Base-by-base conservation (phyloP, 2,113 vertebrate species). In the Phrynosoma platyrhinos region DNA sequence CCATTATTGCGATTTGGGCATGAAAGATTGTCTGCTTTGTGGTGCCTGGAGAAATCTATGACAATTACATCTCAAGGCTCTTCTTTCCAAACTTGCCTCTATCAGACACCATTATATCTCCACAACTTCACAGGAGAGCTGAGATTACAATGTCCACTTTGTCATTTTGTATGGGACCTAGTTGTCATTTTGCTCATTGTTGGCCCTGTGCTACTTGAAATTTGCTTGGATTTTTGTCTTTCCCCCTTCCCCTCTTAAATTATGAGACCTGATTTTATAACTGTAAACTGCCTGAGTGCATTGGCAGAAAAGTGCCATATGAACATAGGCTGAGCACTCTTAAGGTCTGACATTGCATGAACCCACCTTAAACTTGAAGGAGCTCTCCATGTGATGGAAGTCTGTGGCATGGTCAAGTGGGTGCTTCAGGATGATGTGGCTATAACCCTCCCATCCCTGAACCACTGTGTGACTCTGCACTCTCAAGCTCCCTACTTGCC, bases 1-100 rank as follows among this genome's bases (percentile, higher is more conserved):
- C 98, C 0, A 80, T 93, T 0, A 96, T 98, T 83, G 96, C 97
- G 0, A 96, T 98, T 76, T 77, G 98, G 92, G 98, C 96, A 88
- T 98, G 94, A 98, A 40, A 53, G 32, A 13, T 0, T 16, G 25
- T 13, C 55, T 16, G n/a, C 20, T n/a, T 5, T 12, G 30, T 20
- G 32, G 21, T 20, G 23, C 14, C 58, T 36, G 36, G 21, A 21
- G n/a, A 64, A 53, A 53, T 6, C 10, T 16, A 42, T 6, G 47
- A 58, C 78, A 79, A 32, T 13, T 9, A 14, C 30, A 79, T 53
- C 13, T 21, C 42, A 25, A 47, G 40, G 25, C 21, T 42, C 40
- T 10, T 40, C 72, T 1, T 47, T 21, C 36, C 1, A 7, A 10
- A 42, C 5, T 2, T 8, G 36, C 18, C 6, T 42, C 36, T 25